phyloP scores from a whole-genome alignment of 2,797 vertebrate genomes.

The Oreochromis mossambicus region DNA sequence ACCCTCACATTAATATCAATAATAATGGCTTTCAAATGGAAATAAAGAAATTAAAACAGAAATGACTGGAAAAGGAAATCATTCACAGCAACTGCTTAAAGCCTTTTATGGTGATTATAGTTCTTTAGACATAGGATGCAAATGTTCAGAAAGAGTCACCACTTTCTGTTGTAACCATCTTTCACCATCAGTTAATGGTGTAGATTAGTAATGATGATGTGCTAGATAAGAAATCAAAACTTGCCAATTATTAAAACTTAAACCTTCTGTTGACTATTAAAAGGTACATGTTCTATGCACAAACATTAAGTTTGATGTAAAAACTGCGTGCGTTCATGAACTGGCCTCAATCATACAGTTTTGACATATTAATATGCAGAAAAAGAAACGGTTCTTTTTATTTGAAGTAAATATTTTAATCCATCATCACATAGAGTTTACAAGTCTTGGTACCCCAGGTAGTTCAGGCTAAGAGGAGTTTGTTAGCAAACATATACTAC shows the following conservation, averaged over 20 bases:
- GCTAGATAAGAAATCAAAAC: neutral
- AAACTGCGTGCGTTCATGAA: rapidly evolving
- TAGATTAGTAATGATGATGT: neutral
- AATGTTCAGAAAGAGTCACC: neutral
- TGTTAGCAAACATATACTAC: neutral
- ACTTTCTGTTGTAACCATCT: neutral
- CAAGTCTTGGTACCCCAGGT: neutral
- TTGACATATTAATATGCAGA: neutral
- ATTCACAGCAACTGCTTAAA: neutral
- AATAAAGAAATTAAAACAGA: neutral
- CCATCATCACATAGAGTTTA: neutral
- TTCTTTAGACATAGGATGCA: neutral
- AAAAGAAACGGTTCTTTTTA: neutral
- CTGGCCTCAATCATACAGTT: neutral
- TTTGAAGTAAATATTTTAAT: neutral
- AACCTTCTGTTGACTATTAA: neutral
- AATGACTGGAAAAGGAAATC: neutral
- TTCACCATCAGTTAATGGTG: neutral
- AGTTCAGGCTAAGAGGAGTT: neutral
- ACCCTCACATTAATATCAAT: neutral
- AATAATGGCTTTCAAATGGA: neutral
- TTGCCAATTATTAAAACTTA: neutral
- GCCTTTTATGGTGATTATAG: neutral
- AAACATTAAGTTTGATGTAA: neutral
- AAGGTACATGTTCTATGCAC: neutral